phyloP scores from a whole-genome alignment of 2,888 invertebrate species.

The Pecten maximus region DNA sequence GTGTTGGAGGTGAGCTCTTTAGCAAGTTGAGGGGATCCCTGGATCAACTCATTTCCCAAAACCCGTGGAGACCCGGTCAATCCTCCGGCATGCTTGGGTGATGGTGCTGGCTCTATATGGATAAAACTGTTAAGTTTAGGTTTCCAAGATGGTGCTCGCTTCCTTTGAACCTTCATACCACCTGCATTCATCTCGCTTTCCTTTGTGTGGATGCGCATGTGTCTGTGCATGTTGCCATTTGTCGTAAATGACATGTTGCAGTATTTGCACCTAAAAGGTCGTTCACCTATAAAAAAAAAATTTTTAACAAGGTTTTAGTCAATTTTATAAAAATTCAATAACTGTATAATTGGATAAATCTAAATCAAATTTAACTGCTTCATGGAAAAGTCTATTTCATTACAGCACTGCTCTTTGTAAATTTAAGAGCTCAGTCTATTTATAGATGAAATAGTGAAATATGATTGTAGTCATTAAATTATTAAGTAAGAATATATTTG shows the following conservation, averaged over 20 bases:
- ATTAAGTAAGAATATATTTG: too few relatives aligned
- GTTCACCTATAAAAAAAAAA: constrained; percentile 85
- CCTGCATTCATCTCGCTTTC: constrained; percentile 63
- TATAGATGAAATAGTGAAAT: too few relatives aligned
- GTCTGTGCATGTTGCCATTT: constrained; percentile 93
- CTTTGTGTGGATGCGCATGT: constrained; percentile 88
- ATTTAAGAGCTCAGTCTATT: too few relatives aligned
- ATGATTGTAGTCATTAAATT: too few relatives aligned
- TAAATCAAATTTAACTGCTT: too few relatives aligned
- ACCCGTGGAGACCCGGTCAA: background rate
- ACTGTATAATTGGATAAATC: too few relatives aligned
- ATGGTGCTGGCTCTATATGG: background rate
- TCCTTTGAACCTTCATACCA: constrained; percentile 53
- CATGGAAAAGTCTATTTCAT: too few relatives aligned
- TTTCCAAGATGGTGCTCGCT: constrained; percentile 60
- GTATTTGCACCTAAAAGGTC: constrained; percentile 90
- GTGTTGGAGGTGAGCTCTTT: background rate
- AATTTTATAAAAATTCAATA: background rate
- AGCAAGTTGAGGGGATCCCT: background rate
- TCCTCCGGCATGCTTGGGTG: background rate
- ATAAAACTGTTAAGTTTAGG: constrained; percentile 57
- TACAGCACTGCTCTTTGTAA: too few relatives aligned
- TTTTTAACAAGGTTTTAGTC: background rate
- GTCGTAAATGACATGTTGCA: constrained; percentile 92
- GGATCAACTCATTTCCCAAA: background rate